Evolutionary conservation across 2,797 vertebrate species (phyloP).

Genomic region (Merluccius polli): DNA sequence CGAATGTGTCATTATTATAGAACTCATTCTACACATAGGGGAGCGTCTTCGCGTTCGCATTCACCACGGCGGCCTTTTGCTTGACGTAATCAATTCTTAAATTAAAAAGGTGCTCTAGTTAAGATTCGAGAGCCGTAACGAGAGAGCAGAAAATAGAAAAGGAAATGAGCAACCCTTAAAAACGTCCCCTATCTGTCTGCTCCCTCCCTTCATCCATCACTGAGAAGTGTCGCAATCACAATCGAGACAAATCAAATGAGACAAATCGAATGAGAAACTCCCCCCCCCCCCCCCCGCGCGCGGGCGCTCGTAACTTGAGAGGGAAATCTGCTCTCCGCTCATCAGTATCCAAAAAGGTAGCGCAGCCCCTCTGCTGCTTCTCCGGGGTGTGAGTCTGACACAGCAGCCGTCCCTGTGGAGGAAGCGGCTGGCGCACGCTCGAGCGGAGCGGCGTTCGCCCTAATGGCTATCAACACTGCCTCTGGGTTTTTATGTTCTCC

Average conservation of each 20-base stretch:
- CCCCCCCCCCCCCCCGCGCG: too few species aligned
- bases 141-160: too few species aligned
- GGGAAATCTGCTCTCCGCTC: not conserved
- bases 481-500: not conserved
- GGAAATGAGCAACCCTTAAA: too few species aligned
- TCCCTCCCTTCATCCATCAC: not conserved
- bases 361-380: not conserved
- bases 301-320: too few species aligned
- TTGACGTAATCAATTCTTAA: not conserved
- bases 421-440: too few species aligned
- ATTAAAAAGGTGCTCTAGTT: not conserved
- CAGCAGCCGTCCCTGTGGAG: not conserved
- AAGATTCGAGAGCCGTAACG: not conserved
- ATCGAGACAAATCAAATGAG: not conserved
- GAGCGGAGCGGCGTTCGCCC: too few species aligned
- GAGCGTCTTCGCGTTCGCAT: not conserved
- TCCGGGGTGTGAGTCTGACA: not conserved
- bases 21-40: not conserved
- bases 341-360: not conserved
- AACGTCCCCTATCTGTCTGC: not conserved
- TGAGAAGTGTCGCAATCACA: not conserved
- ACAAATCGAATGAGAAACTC: not conserved
- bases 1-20: constrained; percentile 1
- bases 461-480: not conserved
- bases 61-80: not conserved